phyloP scores from a whole-genome alignment of 1,140 invertebrate genomes.

The Bombus cullumanus region DNA sequence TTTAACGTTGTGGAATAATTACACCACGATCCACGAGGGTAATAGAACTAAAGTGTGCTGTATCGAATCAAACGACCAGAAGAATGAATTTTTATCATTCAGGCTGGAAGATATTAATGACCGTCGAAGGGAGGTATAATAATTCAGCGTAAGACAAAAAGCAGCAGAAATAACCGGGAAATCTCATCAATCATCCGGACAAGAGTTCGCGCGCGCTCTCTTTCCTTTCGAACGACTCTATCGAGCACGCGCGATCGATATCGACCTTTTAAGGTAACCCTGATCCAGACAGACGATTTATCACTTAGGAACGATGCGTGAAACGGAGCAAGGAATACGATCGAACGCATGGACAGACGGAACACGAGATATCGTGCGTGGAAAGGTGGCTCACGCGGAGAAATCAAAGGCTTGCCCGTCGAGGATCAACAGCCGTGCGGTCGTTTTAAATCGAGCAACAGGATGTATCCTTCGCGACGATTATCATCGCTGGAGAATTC shows the following conservation, averaged over 20 bases:
- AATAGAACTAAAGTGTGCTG: not conserved
- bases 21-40: not conserved
- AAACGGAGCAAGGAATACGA: conserved; percentile 30
- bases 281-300: conserved; percentile 48
- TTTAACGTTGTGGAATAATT: not conserved
- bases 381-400: not conserved
- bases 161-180: conserved; percentile 12
- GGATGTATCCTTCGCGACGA: too few species aligned
- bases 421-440: not conserved
- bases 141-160: conserved; percentile 43
- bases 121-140: conserved; percentile 4
- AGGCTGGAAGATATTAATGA: conserved; percentile 30
- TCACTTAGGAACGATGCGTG: conserved; percentile 35
- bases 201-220: not conserved
- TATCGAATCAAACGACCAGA: not conserved
- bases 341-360: not conserved
- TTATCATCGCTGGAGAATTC: too few species aligned
- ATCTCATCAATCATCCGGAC: conserved; percentile 38
- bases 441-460: not conserved
- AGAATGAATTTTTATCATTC: conserved; percentile 28
- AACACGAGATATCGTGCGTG: not conserved
- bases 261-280: conserved; percentile 53
- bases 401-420: conserved; percentile 8
- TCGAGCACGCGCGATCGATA: conserved; percentile 48
- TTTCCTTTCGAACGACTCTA: conserved; percentile 43